Conservation (phyloP, 92 coral and sea anemone genomes). For the Parazoanthus atlanticus region DNA sequence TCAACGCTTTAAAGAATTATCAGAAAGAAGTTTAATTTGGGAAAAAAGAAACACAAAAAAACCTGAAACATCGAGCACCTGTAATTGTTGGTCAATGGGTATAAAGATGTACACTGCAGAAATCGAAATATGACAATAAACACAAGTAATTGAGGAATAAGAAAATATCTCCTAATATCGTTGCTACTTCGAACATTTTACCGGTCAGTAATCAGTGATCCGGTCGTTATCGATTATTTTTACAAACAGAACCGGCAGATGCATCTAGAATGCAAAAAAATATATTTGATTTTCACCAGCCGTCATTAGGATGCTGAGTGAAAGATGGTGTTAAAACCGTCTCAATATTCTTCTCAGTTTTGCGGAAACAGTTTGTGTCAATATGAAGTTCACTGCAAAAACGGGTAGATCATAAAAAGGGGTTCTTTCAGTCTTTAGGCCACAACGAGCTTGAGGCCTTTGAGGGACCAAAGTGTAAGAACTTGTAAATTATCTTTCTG, state of each 20-base stretch:
- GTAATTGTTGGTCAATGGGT: too few relatives aligned
- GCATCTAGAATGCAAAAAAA: background rate
- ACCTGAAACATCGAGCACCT: background rate
- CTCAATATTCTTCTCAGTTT: background rate
- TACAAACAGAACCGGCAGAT: background rate
- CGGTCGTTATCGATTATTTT: constrained; percentile 14
- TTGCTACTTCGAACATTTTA: background rate
- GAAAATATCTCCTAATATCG: background rate
- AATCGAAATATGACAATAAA: background rate
- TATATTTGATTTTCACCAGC: background rate
- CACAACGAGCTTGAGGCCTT: background rate
- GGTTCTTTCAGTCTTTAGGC: background rate
- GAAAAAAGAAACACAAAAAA: background rate
- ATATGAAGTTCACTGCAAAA: background rate
- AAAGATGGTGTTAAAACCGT: constrained; percentile 5
- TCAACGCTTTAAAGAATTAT: background rate
- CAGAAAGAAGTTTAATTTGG: background rate
- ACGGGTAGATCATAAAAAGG: background rate
- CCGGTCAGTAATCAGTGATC: constrained; percentile 20
- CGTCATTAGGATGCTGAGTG: background rate
- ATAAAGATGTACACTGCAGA: background rate
- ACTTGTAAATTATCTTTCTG: background rate
- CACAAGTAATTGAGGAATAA: background rate
- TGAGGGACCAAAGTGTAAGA: background rate
- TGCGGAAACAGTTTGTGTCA: constrained; percentile 11